phyloP scores from a whole-genome alignment of 2,113 vertebrate species.

The Tragelaphus scriptus region DNA sequence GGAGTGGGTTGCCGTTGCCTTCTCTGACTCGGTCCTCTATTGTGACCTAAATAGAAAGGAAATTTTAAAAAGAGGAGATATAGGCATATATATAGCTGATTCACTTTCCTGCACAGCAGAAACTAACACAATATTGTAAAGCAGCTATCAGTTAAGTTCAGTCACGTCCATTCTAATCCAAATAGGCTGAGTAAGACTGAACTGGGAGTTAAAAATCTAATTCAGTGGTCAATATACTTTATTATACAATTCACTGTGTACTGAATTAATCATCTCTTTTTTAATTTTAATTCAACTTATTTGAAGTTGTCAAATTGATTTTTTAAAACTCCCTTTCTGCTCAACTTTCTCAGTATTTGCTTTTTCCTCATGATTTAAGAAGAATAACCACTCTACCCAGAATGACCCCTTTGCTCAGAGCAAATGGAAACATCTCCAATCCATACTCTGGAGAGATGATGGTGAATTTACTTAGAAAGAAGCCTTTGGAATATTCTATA shows the following conservation, averaged over 20 bases:
- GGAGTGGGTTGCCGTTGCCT: not conserved
- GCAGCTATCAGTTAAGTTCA: not conserved
- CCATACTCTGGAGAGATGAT: not conserved
- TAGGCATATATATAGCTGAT: not conserved
- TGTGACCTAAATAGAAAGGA: not conserved
- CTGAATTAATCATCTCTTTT: not conserved
- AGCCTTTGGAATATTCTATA: not conserved
- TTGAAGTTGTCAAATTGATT: not conserved
- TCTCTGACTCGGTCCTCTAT: not conserved
- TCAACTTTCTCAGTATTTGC: not conserved
- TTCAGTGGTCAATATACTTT: not conserved
- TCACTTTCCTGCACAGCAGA: not conserved
- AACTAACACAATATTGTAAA: not conserved
- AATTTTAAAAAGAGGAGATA: not conserved
- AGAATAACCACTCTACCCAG: not conserved
- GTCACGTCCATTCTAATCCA: slow-evolving; percentile 27
- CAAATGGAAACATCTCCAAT: not conserved
- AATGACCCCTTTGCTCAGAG: not conserved
- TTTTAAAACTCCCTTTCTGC: not conserved
- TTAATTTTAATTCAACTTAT: not conserved
- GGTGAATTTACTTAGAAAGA: not conserved
- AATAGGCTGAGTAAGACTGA: not conserved
- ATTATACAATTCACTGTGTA: not conserved
- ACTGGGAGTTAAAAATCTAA: not conserved
- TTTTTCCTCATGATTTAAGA: not conserved